Conservation (phyloP, 2,113 vertebrate genomes). For the Perognathus longimembris region DNA sequence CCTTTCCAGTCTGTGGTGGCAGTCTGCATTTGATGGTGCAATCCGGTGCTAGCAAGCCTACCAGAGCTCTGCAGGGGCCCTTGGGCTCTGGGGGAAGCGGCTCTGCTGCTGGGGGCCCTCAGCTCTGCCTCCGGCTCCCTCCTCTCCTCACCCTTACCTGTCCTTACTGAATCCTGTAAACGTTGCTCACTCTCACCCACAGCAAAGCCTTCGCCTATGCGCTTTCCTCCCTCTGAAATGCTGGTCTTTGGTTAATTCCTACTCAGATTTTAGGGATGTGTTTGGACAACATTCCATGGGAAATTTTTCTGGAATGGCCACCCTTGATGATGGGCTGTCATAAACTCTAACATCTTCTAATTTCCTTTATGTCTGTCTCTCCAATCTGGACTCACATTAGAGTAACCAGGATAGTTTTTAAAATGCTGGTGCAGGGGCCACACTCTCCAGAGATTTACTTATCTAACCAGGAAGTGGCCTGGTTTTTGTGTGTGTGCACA, state of each 20-base stretch:
- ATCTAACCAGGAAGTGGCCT: neutral
- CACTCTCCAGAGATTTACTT: neutral
- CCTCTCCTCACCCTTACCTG: neutral
- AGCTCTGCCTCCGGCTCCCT: neutral
- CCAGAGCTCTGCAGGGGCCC: neutral
- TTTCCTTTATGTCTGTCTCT: slow-evolving; percentile 21
- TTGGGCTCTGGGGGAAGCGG: neutral
- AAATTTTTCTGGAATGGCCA: neutral
- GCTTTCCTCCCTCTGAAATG: neutral
- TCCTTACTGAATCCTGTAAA: neutral
- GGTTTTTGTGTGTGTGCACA: neutral
- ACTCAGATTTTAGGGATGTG: neutral
- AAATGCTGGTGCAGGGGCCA: neutral
- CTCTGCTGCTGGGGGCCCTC: neutral
- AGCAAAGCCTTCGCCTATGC: neutral
- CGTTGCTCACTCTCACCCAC: neutral
- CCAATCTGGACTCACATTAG: neutral
- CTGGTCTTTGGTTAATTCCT: neutral
- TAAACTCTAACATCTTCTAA: neutral
- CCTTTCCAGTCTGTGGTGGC: neutral
- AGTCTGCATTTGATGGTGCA: neutral
- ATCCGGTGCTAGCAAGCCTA: neutral
- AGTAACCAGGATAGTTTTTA: slow-evolving; percentile 17
- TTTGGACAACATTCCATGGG: neutral
- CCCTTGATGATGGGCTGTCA: neutral